A percentile compares a stretch with the other conserved stretches of the same genome.
Conservation (phyloP, 2,797 vertebrate genomes). For the Thunnus albacares region DNA sequence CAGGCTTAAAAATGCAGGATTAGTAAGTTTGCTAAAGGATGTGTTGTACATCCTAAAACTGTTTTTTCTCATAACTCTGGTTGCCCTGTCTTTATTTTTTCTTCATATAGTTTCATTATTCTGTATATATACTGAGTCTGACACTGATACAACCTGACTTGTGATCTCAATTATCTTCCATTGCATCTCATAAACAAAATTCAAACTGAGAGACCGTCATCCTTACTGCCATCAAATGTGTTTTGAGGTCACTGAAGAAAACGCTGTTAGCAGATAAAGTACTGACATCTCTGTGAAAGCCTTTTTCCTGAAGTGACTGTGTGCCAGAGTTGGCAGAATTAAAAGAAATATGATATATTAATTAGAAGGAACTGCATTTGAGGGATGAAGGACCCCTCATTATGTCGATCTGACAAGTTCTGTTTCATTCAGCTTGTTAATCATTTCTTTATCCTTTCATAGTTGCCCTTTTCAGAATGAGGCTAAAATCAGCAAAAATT, state of each 20-base stretch:
- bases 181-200: constrained; percentile 44
- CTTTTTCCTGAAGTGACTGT: constrained; percentile 48
- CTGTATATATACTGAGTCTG: constrained; percentile 14
- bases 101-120: constrained; percentile 27
- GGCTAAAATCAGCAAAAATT: constrained; percentile 76
- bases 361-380: constrained; percentile 75
- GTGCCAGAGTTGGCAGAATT: constrained; percentile 48
- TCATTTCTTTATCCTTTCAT: constrained; percentile 75
- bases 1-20: constrained; percentile 40
- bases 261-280: constrained; percentile 47
- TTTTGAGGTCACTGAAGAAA: constrained; percentile 55
- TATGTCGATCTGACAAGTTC: constrained; percentile 76
- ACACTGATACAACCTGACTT: constrained; percentile 32
- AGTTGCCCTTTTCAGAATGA: constrained; percentile 62
- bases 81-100: constrained; percentile 19
- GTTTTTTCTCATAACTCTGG: constrained; percentile 12
- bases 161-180: constrained; percentile 42
- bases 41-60: constrained; percentile 2
- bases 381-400: constrained; percentile 72
- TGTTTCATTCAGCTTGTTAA: constrained; percentile 76
- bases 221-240: constrained; percentile 31
- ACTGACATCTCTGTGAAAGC: constrained; percentile 54
- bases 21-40: constrained; percentile 22
- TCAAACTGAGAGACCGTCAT: constrained; percentile 42
- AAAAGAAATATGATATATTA: constrained; percentile 61